A percentile compares a stretch with the other conserved stretches of the same genome.
Conservation (phyloP, 53 echinoderm and acorn worm species). For the Paracentrotus lividus region DNA sequence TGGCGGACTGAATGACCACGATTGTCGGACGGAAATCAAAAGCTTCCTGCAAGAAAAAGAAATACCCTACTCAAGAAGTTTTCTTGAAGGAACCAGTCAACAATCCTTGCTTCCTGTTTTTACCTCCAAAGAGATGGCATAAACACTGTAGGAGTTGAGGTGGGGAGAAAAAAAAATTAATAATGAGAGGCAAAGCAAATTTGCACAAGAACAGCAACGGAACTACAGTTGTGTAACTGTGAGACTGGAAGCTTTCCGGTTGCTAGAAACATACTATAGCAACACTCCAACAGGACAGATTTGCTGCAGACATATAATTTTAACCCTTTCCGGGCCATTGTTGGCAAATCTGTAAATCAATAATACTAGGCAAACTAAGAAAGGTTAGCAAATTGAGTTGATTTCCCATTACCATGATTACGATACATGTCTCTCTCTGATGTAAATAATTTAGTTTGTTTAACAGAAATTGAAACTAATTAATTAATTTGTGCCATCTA, state of each 20-base stretch:
- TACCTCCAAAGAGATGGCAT: neutral
- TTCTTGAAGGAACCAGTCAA: constrained; percentile 4
- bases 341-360: too few species aligned
- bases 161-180: too few species aligned
- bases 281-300: too few species aligned
- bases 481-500: too few species aligned
- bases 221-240: neutral
- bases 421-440: too few species aligned
- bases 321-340: too few species aligned
- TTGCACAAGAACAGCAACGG: constrained; percentile 24
- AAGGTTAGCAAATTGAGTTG: too few species aligned
- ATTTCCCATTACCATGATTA: too few species aligned
- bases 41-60: constrained; percentile 28
- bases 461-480: too few species aligned
- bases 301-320: too few species aligned
- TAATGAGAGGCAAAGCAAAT: constrained; percentile 27
- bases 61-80: constrained; percentile 37
- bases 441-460: too few species aligned
- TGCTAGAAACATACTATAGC: neutral
- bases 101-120: constrained; percentile 49
- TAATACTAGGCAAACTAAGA: too few species aligned
- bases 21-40: constrained; percentile 41
- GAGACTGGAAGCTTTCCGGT: neutral
- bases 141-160: constrained; percentile 14
- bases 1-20: neutral